A percentile compares a stretch with the other conserved stretches of the same genome.
Evolutionary conservation across 2,888 invertebrate genomes (phyloP).

Genomic region (Cotesia congregata): DNA sequence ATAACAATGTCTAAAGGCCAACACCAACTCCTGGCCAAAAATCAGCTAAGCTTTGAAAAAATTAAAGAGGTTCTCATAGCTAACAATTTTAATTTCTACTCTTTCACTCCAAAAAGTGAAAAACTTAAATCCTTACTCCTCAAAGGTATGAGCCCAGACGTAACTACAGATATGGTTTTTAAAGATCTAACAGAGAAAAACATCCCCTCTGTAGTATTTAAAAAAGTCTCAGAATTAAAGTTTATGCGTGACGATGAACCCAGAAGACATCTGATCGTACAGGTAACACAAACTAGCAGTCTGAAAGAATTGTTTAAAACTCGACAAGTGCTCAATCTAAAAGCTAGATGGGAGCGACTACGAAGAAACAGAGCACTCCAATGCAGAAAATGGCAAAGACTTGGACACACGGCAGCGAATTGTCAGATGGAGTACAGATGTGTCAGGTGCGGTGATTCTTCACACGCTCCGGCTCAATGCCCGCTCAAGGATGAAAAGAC

Average conservation of each 20-base stretch:
- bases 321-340: not conserved
- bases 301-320: not conserved
- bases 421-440: slow-evolving; percentile 39
- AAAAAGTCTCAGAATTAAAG: not conserved
- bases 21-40: too few species aligned
- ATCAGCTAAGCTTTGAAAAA: too few species aligned
- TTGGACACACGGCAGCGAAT: slow-evolving; percentile 38
- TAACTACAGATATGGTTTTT: not conserved
- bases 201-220: not conserved
- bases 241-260: not conserved
- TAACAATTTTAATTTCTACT: not conserved
- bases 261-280: not conserved
- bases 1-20: too few species aligned
- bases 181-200: not conserved
- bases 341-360: slow-evolving; percentile 22
- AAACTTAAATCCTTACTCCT: not conserved
- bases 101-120: not conserved
- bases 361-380: slow-evolving; percentile 10
- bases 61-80: not conserved
- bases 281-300: not conserved
- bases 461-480: slow-evolving; percentile 28
- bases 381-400: slow-evolving; percentile 40
- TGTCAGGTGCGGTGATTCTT: slow-evolving; percentile 33
- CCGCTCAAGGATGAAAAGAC: not conserved
- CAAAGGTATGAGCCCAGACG: not conserved